Conservation (phyloP, 1,140 invertebrate genomes). For the Drosophila ambigua region DNA sequence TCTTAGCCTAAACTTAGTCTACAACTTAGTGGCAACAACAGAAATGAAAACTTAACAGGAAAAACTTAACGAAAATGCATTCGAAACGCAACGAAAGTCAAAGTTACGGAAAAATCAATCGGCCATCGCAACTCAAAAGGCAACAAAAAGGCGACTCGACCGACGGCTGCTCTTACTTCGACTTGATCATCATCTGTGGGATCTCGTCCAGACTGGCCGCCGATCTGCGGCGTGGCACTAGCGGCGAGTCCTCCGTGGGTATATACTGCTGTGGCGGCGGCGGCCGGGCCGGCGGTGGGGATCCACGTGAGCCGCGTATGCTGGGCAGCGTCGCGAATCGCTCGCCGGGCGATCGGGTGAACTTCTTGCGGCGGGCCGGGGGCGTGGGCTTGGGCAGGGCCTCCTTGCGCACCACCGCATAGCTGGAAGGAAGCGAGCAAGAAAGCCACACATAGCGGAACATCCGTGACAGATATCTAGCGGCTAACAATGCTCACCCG, state of each 20-base stretch:
- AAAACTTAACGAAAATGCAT: slow-evolving; percentile 73
- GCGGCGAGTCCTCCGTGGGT: slow-evolving; percentile 69
- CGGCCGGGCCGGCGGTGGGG: slow-evolving; percentile 76
- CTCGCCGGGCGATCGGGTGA: slow-evolving; percentile 82
- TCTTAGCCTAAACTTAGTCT: slow-evolving; percentile 51
- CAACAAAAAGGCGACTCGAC: slow-evolving; percentile 40
- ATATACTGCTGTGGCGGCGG: slow-evolving; percentile 70
- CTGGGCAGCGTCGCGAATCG: slow-evolving; percentile 85
- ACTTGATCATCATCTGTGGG: slow-evolving; percentile 58
- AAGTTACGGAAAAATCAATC: slow-evolving; percentile 23
- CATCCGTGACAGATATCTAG: slow-evolving; percentile 6
- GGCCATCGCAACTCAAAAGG: slow-evolving; percentile 49
- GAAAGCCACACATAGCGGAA: slow-evolving; percentile 62
- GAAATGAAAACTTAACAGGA: slow-evolving; percentile 28
- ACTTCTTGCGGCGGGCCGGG: slow-evolving; percentile 85
- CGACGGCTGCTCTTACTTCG: slow-evolving; percentile 61
- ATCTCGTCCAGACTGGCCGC: slow-evolving; percentile 67
- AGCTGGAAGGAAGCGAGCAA: slow-evolving; percentile 58
- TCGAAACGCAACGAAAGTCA: slow-evolving; percentile 56
- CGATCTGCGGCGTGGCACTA: slow-evolving; percentile 60
- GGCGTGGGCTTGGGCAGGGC: slow-evolving; percentile 86
- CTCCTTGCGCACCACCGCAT: slow-evolving; percentile 84
- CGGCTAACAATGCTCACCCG: slow-evolving; percentile 77
- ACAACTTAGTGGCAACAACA: slow-evolving; percentile 55
- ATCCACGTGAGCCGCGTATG: slow-evolving; percentile 83